Conservation (phyloP, 1,140 invertebrate species). For the Leptonema lineaticorne region DNA sequence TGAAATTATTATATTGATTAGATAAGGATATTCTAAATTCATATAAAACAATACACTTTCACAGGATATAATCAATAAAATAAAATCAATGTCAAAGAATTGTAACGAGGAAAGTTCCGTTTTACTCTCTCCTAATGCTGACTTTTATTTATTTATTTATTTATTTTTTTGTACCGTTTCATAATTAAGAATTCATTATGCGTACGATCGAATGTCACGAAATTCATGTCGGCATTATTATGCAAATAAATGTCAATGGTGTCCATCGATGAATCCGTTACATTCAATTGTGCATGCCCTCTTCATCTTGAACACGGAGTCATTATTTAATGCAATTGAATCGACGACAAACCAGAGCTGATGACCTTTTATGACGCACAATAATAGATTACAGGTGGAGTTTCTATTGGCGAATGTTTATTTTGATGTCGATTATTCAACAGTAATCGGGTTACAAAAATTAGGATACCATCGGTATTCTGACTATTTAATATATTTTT, state of each 20-base stretch:
- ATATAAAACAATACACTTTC: too few relatives aligned
- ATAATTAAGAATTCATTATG: background rate
- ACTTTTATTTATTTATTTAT: background rate
- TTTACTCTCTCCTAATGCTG: background rate
- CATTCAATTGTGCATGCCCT: background rate
- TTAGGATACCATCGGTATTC: too few relatives aligned
- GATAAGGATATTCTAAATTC: too few relatives aligned
- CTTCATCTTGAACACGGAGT: background rate
- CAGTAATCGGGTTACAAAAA: too few relatives aligned
- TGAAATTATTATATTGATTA: too few relatives aligned
- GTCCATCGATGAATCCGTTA: background rate
- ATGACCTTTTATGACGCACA: too few relatives aligned
- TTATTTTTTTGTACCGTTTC: background rate
- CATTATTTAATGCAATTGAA: too few relatives aligned
- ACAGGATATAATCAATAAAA: background rate
- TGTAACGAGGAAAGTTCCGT: background rate
- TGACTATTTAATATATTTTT: too few relatives aligned
- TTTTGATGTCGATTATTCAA: too few relatives aligned
- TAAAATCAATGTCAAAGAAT: background rate
- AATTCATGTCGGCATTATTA: slow-evolving; percentile 19
- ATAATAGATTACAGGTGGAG: too few relatives aligned
- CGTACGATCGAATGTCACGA: slow-evolving; percentile 20
- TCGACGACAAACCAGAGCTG: too few relatives aligned
- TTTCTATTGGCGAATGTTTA: too few relatives aligned
- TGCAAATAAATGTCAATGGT: slow-evolving; percentile 12